Conservation (phyloP, 2,797 vertebrate species). For the Potorous gilbertii region DNA sequence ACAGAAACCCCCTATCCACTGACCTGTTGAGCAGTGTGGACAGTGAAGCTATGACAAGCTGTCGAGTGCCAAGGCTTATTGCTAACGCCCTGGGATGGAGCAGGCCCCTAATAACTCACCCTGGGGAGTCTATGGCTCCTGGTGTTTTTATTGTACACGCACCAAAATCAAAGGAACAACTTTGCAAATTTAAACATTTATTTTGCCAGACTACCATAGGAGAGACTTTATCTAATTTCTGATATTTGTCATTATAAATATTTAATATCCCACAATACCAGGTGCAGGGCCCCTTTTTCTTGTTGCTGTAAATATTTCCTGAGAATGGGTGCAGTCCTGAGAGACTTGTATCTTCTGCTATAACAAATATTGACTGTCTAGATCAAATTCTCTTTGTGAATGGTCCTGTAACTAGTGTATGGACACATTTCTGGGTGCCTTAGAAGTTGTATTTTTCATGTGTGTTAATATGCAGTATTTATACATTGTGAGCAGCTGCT, state of each 20-base stretch:
- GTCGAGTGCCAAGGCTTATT: constrained; percentile 89
- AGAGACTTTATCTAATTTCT: constrained; percentile 85
- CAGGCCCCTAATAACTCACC: constrained; percentile 87
- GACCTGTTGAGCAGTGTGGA: constrained; percentile 76
- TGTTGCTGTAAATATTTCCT: constrained; percentile 87
- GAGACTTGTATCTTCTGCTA: constrained; percentile 85
- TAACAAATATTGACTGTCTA: constrained; percentile 88
- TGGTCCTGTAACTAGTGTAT: constrained; percentile 88
- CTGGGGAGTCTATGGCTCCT: constrained; percentile 81
- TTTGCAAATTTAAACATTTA: constrained; percentile 84
- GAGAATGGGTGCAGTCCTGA: constrained; percentile 84
- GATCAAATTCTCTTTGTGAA: constrained; percentile 87
- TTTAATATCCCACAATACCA: constrained; percentile 85
- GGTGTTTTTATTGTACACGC: constrained; percentile 80
- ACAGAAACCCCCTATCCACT: constrained; percentile 69
- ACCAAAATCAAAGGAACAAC: constrained; percentile 83
- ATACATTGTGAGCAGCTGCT: constrained; percentile 91
- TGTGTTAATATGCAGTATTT: constrained; percentile 93
- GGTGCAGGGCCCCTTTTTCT: constrained; percentile 84
- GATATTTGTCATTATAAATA: constrained; percentile 85
- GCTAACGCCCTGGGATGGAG: constrained; percentile 86
- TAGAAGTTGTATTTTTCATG: constrained; percentile 93
- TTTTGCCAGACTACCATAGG: constrained; percentile 83
- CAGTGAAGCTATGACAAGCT: constrained; percentile 80
- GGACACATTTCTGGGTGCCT: constrained; percentile 95